Evolutionary conservation across 2,797 vertebrate genomes (phyloP).

Genomic region (Hozukius guyotensis): DNA sequence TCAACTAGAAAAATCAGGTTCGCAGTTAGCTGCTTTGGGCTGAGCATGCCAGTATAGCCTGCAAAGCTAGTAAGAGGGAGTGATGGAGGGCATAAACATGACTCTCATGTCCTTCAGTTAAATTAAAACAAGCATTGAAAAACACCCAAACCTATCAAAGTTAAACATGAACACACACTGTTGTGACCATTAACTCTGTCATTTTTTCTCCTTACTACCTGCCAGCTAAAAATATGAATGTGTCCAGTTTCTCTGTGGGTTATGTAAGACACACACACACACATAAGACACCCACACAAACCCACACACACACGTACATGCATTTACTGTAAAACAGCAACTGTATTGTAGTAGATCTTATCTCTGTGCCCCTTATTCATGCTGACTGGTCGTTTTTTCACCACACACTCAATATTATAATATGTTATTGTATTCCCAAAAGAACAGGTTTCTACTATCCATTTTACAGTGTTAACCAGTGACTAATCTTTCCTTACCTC

Average conservation of each 20-base stretch:
- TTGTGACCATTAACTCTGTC: not conserved
- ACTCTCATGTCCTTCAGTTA: constrained; percentile 12
- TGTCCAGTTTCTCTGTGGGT: not conserved
- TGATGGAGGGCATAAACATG: not conserved
- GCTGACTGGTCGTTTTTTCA: not conserved
- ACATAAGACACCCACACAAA: not conserved
- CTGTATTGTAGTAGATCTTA: not conserved
- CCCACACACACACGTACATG: not conserved
- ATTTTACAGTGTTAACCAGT: not conserved
- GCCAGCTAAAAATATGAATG: not conserved
- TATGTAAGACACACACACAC: constrained; percentile 12
- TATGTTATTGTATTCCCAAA: not conserved
- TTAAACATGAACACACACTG: not conserved
- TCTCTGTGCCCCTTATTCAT: not conserved
- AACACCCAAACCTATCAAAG: not conserved
- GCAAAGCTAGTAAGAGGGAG: not conserved
- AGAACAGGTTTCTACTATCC: not conserved
- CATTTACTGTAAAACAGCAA: not conserved
- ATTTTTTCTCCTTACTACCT: not conserved
- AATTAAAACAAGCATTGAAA: constrained; percentile 2
- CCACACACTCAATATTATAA: not conserved
- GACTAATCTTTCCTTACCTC: constrained; percentile 30
- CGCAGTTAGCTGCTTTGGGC: not conserved
- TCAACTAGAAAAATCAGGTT: not conserved
- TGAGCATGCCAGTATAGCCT: not conserved